These are phyloP conservation scores for Onchidella celtica DNA, from an alignment of 2,888 invertebrate genomes.

Conservation along the genomic window DNA sequence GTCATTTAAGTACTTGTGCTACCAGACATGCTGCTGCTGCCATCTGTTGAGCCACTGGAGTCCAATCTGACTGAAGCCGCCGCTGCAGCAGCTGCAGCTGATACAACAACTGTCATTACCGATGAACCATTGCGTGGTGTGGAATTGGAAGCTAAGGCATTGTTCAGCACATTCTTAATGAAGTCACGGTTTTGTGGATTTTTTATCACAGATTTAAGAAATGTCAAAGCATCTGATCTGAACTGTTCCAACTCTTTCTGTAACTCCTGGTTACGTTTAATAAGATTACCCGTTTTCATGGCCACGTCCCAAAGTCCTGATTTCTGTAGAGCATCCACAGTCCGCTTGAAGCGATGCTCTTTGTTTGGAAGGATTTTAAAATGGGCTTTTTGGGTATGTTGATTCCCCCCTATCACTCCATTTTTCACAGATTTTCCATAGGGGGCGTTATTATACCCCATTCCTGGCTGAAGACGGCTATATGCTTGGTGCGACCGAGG, in stretches of 20 bases:
- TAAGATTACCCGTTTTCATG: constrained; percentile 54
- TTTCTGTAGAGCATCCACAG: constrained; percentile 54
- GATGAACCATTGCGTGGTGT: constrained; percentile 5
- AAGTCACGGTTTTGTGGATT: constrained; percentile 51
- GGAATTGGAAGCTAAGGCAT: constrained; percentile 31
- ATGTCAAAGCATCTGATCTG: constrained; percentile 47
- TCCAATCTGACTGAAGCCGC: constrained; percentile 12
- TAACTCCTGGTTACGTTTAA: constrained; percentile 52
- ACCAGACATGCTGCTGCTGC: constrained; percentile 25
- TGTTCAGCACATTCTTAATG: constrained; percentile 45
- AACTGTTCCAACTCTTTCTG: constrained; percentile 54
- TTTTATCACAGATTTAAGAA: constrained; percentile 52
- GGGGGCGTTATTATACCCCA: background rate
- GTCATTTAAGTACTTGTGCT: too few relatives aligned
- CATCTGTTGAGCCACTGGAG: constrained; percentile 31
- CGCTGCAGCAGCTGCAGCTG: constrained; percentile 35
- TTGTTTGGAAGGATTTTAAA: constrained; percentile 27
- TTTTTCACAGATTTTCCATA: background rate
- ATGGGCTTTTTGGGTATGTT: background rate
- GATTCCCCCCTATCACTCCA: background rate
- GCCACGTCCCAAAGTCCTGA: constrained; percentile 57
- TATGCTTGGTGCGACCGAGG: background rate
- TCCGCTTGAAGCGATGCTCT: constrained; percentile 49
- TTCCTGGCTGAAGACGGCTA: background rate
- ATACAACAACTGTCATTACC: constrained; percentile 46